Conservation (phyloP, 2,113 vertebrate species). For the Sminthopsis crassicaudata region DNA sequence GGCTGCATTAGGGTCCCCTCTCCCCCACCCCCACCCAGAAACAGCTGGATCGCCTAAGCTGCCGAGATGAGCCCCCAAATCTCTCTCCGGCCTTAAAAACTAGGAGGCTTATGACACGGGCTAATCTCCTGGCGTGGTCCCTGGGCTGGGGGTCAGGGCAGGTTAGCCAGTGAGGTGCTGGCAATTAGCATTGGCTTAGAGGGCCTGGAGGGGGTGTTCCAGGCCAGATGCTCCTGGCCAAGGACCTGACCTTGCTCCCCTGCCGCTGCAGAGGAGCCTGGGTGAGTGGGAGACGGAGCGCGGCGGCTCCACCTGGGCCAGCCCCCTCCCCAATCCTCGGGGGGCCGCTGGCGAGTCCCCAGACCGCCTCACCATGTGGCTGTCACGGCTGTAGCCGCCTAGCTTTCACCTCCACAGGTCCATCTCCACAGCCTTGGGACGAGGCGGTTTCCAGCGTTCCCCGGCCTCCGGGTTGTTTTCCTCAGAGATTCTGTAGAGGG, state of each 20-base stretch:
- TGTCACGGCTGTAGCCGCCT: not conserved
- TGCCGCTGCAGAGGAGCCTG: not conserved
- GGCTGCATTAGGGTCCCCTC: not conserved
- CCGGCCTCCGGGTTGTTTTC: not conserved
- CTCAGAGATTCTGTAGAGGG: not conserved
- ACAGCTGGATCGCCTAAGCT: slow-evolving; percentile 74
- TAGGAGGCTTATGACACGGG: slow-evolving; percentile 89
- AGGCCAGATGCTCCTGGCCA: not conserved
- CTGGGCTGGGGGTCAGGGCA: not conserved
- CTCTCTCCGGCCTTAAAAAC: slow-evolving; percentile 82
- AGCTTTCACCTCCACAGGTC: not conserved
- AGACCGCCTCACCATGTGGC: not conserved
- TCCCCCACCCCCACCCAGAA: not conserved
- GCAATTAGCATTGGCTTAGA: not conserved
- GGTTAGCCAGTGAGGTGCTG: not conserved
- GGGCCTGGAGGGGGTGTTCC: not conserved
- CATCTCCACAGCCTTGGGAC: not conserved
- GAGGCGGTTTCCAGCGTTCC: not conserved
- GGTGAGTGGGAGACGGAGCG: not conserved
- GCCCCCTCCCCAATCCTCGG: not conserved
- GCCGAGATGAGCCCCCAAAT: slow-evolving; percentile 78
- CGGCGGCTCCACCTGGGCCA: rapidly evolving
- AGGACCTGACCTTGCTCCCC: not conserved
- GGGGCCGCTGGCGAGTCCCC: not conserved
- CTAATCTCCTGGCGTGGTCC: slow-evolving; percentile 80